Evolutionary conservation across 2,888 invertebrate genomes (phyloP).

Genomic region (Diachrysia chrysitis): DNA sequence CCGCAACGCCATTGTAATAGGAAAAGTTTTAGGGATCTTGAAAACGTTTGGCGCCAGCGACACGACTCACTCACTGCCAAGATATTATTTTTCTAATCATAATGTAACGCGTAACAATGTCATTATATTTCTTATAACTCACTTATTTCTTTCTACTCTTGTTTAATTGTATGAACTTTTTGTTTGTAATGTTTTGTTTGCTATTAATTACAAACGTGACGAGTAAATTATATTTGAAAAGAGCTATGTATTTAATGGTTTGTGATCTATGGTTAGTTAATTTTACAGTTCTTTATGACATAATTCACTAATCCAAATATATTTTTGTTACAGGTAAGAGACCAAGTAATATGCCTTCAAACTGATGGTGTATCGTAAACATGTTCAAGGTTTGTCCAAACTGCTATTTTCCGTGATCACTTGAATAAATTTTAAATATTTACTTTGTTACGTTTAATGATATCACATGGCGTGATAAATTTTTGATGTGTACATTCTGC

Average conservation of each 20-base stretch:
- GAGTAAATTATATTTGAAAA: too few relatives aligned
- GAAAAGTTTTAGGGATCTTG: constrained; percentile 70
- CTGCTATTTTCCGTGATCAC: constrained; percentile 65
- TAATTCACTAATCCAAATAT: constrained; percentile 25
- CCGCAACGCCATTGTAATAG: constrained; percentile 65
- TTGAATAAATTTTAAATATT: constrained; percentile 70
- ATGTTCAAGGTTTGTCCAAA: constrained; percentile 70
- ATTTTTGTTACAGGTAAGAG: constrained; percentile 79
- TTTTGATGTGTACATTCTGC: constrained; percentile 23
- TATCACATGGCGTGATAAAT: constrained; percentile 28
- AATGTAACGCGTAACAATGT: constrained; percentile 46
- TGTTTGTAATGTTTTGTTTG: constrained; percentile 8
- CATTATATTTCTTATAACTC: constrained; percentile 31
- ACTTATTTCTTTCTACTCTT: constrained; percentile 20
- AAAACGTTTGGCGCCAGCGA: constrained; percentile 63
- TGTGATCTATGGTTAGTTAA: neutral
- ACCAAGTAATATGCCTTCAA: constrained; percentile 51
- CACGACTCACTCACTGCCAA: constrained; percentile 65
- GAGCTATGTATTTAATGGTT: too few relatives aligned
- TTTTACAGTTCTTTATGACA: constrained; percentile 9
- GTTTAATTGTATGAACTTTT: neutral
- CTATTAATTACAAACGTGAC: constrained; percentile 12
- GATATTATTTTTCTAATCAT: constrained; percentile 68
- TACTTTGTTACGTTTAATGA: constrained; percentile 53
- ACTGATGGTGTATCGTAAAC: constrained; percentile 43